phyloP scores from a whole-genome alignment of 2,113 vertebrate genomes.

The Eleginops maclovinus region DNA sequence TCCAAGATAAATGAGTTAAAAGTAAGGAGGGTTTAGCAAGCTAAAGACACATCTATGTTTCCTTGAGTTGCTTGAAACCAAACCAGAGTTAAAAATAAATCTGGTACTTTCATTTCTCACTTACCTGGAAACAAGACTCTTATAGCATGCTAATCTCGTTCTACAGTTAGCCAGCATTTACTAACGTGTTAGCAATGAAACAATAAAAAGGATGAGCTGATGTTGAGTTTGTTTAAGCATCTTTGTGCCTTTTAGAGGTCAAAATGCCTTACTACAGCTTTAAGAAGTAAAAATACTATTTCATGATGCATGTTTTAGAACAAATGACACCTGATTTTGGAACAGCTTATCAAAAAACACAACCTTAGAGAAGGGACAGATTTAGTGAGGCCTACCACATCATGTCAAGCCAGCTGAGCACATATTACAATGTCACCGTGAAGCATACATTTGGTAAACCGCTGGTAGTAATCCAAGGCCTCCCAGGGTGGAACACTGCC shows the following conservation, averaged over 20 bases:
- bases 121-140: background rate
- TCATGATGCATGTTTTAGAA: background rate
- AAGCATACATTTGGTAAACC: slow-evolving; percentile 11
- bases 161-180: background rate
- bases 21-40: background rate
- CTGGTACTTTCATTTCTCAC: too few species aligned
- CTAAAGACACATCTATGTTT: too few species aligned
- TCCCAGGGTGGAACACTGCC: background rate
- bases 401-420: slow-evolving; percentile 1
- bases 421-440: background rate
- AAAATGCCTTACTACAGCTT: background rate
- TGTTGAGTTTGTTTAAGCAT: background rate
- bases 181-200: background rate
- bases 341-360: background rate
- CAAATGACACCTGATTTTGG: background rate
- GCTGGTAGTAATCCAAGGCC: background rate
- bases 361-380: background rate
- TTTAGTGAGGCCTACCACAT: slow-evolving; percentile 13
- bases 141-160: background rate
- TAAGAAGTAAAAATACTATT: background rate
- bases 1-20: background rate
- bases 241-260: background rate
- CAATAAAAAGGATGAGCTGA: background rate
- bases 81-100: background rate
- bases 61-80: background rate